These are phyloP conservation scores for Chitala chitala DNA, from an alignment of 2,113 vertebrate genomes.

Conservation along the genomic window DNA sequence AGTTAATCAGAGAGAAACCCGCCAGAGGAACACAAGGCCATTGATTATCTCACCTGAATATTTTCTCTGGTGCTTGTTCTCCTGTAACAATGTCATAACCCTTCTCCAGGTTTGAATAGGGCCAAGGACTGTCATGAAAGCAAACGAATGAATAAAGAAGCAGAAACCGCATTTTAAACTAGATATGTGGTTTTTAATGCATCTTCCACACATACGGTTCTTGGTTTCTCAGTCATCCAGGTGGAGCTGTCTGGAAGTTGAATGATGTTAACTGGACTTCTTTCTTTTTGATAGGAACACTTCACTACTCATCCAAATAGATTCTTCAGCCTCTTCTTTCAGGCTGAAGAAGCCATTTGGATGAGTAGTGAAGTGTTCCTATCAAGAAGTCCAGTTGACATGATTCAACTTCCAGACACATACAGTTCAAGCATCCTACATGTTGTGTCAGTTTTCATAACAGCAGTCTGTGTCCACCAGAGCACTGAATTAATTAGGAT, in stretches of 20 bases:
- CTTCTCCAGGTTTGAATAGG: slow-evolving; percentile 88
- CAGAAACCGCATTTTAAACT: not conserved
- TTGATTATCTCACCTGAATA: slow-evolving; percentile 81
- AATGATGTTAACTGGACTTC: too few relatives aligned
- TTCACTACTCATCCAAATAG: too few relatives aligned
- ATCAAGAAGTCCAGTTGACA: too few relatives aligned
- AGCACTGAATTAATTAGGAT: not conserved
- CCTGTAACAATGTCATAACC: slow-evolving; percentile 95
- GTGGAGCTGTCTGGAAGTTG: too few relatives aligned
- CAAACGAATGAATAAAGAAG: slow-evolving; percentile 18
- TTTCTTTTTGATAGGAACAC: too few relatives aligned
- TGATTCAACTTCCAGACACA: not conserved
- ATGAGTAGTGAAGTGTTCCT: too few relatives aligned
- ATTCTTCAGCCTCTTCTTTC: too few relatives aligned
- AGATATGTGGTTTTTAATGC: too few relatives aligned
- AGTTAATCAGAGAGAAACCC: not conserved
- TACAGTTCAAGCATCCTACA: not conserved
- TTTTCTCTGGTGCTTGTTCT: slow-evolving; percentile 91
- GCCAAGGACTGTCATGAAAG: slow-evolving; percentile 78
- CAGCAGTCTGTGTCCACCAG: not conserved
- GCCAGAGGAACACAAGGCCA: not conserved
- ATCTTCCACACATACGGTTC: too few relatives aligned
- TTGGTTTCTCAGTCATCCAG: too few relatives aligned
- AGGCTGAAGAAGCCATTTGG: too few relatives aligned
- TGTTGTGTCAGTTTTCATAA: not conserved